Percentiles rank a stretch among this genome's conserved stretches.
These are phyloP conservation scores for Atractosteus spatula DNA, from an alignment of 2,113 vertebrate species.

Conservation along the genomic window DNA sequence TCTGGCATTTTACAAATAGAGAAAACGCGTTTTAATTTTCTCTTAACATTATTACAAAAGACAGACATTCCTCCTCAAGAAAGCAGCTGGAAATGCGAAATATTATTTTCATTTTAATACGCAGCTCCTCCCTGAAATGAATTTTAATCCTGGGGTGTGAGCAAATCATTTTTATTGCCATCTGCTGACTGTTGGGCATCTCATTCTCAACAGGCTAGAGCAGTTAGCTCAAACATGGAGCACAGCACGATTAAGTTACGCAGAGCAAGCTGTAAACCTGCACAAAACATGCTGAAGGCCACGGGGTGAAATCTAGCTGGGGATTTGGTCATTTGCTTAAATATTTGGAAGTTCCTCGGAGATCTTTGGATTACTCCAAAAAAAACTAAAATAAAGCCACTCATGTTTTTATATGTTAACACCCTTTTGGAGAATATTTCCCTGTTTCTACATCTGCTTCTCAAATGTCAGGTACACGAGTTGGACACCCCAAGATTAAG, in stretches of 20 bases:
- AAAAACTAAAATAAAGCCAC: too few species aligned
- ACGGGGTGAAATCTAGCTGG: slow-evolving; percentile 56
- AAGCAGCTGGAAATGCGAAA: slow-evolving; percentile 61
- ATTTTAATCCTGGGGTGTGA: slow-evolving; percentile 48
- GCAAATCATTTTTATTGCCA: slow-evolving; percentile 24
- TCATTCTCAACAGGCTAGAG: slow-evolving; percentile 40
- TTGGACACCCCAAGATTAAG: slow-evolving; percentile 50
- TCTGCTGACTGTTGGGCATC: slow-evolving; percentile 35
- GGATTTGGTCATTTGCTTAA: too few species aligned
- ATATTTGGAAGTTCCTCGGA: too few species aligned
- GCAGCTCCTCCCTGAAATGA: slow-evolving; percentile 55
- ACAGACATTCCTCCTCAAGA: slow-evolving; percentile 53
- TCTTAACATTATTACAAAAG: slow-evolving; percentile 61
- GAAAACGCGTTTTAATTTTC: slow-evolving; percentile 48
- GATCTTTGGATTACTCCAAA: too few species aligned
- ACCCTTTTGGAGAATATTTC: too few species aligned
- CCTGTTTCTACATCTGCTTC: too few species aligned
- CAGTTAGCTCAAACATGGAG: slow-evolving; percentile 49
- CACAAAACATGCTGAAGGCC: slow-evolving; percentile 67
- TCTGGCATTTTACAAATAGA: slow-evolving; percentile 65
- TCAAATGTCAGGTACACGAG: too few species aligned
- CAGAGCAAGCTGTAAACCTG: slow-evolving; percentile 69
- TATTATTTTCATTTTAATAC: slow-evolving; percentile 28
- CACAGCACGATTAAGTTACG: slow-evolving; percentile 39
- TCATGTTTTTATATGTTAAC: too few species aligned